A percentile compares a stretch with the other conserved stretches of the same genome.
Evolutionary conservation across 2,888 invertebrate species (phyloP).

Genomic region (Muscina levida): DNA sequence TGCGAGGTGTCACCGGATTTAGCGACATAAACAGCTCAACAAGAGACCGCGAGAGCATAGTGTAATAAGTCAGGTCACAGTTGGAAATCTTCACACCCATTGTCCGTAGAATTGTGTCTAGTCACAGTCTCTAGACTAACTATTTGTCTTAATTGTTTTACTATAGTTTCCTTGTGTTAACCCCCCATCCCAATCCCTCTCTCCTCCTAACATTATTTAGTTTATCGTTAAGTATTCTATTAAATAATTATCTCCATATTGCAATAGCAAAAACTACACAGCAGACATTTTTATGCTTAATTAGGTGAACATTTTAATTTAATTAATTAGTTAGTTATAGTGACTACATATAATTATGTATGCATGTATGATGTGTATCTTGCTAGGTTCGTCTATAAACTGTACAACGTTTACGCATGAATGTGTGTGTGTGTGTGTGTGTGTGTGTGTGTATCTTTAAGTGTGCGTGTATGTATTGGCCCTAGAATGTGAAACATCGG

Average conservation of each 20-base stretch:
- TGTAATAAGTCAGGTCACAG: constrained; percentile 68
- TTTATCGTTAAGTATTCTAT: constrained; percentile 7
- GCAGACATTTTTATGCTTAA: constrained; percentile 41
- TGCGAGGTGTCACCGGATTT: constrained; percentile 77
- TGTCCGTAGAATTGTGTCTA: constrained; percentile 71
- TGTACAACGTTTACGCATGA: not conserved
- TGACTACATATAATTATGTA: not conserved
- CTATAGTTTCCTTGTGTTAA: constrained; percentile 61
- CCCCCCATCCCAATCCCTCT: constrained; percentile 1
- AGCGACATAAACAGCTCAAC: constrained; percentile 74
- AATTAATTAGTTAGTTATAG: constrained; percentile 38
- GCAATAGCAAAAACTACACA: not conserved
- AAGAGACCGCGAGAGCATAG: constrained; percentile 79
- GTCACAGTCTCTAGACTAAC: constrained; percentile 79
- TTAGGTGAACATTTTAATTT: constrained; percentile 30
- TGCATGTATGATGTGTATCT: not conserved
- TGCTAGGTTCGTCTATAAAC: too few species aligned
- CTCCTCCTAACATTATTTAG: not conserved
- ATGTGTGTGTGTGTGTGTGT: constrained; percentile 32
- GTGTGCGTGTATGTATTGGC: too few species aligned
- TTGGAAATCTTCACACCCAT: constrained; percentile 61
- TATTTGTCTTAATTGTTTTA: constrained; percentile 64
- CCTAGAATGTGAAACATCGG: constrained; percentile 7
- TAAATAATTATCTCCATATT: not conserved
- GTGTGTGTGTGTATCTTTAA: constrained; percentile 27